Conservation (phyloP, 2,113 vertebrate species). For the Geothlypis trichas region DNA sequence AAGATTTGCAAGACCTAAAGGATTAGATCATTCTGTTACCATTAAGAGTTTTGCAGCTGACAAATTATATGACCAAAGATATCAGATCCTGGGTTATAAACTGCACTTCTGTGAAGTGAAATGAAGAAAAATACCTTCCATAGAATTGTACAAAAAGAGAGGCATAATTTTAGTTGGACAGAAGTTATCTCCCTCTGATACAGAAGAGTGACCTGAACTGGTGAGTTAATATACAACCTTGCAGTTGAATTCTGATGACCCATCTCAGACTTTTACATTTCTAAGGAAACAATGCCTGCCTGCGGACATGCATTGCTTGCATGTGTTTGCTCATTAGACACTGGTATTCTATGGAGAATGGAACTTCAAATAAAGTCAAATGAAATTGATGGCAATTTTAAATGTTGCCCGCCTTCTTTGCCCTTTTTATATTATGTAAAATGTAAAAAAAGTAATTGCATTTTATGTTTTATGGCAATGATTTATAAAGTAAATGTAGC, state of each 20-base stretch:
- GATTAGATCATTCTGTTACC: background rate
- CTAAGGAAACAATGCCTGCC: background rate
- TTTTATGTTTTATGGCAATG: background rate
- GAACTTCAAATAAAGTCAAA: background rate
- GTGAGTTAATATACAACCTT: background rate
- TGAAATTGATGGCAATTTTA: background rate
- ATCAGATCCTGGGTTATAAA: conserved; percentile 7
- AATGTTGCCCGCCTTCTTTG: background rate
- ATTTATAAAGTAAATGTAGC: background rate
- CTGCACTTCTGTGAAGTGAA: background rate
- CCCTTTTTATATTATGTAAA: background rate
- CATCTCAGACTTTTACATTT: background rate
- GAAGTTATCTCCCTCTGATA: background rate
- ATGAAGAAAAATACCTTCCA: conserved; percentile 2
- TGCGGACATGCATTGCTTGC: background rate
- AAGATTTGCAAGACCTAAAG: background rate
- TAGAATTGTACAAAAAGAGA: background rate
- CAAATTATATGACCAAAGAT: background rate
- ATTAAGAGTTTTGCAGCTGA: conserved; percentile 14
- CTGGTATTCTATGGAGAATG: background rate
- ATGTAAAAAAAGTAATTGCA: background rate
- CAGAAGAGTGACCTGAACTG: background rate
- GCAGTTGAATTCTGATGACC: background rate
- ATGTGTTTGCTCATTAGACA: background rate
- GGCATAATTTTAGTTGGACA: background rate